Base-by-base conservation (phyloP, 2,888 invertebrate genomes). In the Limnephilus marmoratus region DNA sequence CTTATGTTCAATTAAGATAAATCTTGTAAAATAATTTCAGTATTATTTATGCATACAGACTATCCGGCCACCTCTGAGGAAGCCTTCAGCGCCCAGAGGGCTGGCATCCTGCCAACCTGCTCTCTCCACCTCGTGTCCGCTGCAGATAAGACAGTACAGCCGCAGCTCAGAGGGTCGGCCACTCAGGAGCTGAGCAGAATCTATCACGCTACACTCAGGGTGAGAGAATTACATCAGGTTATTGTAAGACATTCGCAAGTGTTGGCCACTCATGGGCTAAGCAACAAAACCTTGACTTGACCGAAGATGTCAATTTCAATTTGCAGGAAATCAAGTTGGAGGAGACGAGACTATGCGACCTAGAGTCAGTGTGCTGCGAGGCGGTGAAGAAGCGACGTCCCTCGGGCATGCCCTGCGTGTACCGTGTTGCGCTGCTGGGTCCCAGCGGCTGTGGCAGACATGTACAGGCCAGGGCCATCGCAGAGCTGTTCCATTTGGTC, bases 11-110 rank as follows among this genome's bases (percentile, higher is more conserved):
- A 45, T 45, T 13, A 49, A 45, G 13, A 9, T 13, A 49, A 15
- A 49, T 49, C 1, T 49, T 15, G 13, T 49, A 31, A 13, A 34
- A 3, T 82, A 82, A 34, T 18, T 29, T 4, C 18, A 18, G 18
- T 82, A 11, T 87, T 49, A n/a, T 53, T 86, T 29, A 87, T 68
- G 31, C 3, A 13, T 88, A 34, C 68, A 88, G 88, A 85, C 49
- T 90, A 90, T n/a, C 90, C 90, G 24, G 31, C 41, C 53, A 90
- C 83, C 85, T 34, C 90, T 5, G 82, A 83, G 37, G 83, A 90
- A 34, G 90, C 90, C 11, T 85, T 29, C n/a, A 24, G 45, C 24
- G 82, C 90, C 85, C 90, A 90, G 53, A 45, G 85, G 12, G 90
- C 90, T 18, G 90, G 83, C 37, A 68, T 90, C 37, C 85, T 90